Base-by-base conservation (phyloP, 2,113 vertebrate species). In the Hystrix brachyura region DNA sequence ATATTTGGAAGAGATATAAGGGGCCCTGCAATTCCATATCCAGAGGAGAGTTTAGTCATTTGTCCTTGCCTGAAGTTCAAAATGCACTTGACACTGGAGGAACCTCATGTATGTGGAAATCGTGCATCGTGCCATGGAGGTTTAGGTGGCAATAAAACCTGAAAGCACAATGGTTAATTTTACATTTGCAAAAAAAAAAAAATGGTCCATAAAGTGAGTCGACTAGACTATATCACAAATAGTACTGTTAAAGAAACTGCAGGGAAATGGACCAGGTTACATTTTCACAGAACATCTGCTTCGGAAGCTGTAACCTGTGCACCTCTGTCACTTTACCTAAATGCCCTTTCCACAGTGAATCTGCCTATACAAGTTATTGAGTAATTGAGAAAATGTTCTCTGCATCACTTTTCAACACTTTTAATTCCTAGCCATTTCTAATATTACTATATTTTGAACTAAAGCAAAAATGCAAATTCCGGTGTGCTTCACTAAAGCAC, bases 401-500 rank as follows among this genome's bases (percentile, higher is more conserved):
- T 62, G 76, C 1, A 46, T 57, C 48, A 19, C 34, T 92, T 83
- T 81, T 32, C 84, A 84, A 84, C 87, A 43, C 71, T 21, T 87
- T 93, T 84, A 43, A 90, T 94, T 93, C 48, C 34, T n/a, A 87
- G 59, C 19, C 60, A 48, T 46, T 64, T 78, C 25, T 59, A 51
- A 43, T 18, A 82, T 43, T 12, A 65, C 65, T 60, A 5, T 21
- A 81, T 29, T 69, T 53, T 10, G 43, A 94, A 76, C 32, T 60
- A 51, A 87, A 96, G 48, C 18, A 87, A 87, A 34, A 76, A 87
- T 53, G 55, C 64, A 97, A 65, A 95, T 92, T 94, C 43, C 8
- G 53, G 38, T n/a, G 25, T 48, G 21, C 43, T 87, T 93, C 64
- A 34, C 83, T 74, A 65, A 95, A 90, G 27, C 27, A 19, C 69